Evolutionary conservation across 2,113 vertebrate genomes (phyloP).

Genomic region (Lichenostomus cassidix): DNA sequence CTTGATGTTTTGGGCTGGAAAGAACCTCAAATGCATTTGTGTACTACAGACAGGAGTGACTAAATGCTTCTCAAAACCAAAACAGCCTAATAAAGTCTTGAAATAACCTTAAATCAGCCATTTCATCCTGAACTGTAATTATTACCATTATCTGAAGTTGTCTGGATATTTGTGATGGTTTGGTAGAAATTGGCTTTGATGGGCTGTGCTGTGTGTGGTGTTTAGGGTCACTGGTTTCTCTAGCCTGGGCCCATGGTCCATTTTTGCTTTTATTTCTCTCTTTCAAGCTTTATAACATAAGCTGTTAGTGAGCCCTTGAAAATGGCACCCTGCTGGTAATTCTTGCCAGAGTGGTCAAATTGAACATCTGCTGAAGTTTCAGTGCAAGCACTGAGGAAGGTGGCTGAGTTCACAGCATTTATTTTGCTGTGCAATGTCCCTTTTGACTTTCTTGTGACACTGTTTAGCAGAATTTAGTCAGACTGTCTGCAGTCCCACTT

Average conservation of each 20-base stretch:
- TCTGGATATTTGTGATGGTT: neutral
- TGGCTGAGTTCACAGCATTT: neutral
- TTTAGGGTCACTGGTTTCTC: neutral
- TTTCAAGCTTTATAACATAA: neutral
- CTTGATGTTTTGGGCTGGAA: neutral
- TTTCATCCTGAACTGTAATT: neutral
- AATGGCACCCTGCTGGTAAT: neutral
- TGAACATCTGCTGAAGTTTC: neutral
- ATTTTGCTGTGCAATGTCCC: neutral
- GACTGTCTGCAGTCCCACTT: neutral
- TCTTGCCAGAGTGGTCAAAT: neutral
- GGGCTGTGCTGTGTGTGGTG: neutral
- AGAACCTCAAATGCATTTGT: neutral
- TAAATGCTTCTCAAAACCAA: neutral
- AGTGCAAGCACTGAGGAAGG: neutral
- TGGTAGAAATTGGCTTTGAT: neutral
- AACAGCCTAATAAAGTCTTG: neutral
- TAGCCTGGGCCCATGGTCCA: too few relatives aligned
- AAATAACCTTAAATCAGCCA: neutral
- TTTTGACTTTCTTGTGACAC: neutral
- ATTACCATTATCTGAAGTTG: neutral
- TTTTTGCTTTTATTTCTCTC: neutral
- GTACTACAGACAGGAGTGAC: neutral
- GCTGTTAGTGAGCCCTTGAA: neutral
- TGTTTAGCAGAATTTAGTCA: neutral